A percentile compares a stretch with the other conserved stretches of the same genome.
Conservation (phyloP, 2,888 invertebrate genomes). For the Perizoma affinitatum region DNA sequence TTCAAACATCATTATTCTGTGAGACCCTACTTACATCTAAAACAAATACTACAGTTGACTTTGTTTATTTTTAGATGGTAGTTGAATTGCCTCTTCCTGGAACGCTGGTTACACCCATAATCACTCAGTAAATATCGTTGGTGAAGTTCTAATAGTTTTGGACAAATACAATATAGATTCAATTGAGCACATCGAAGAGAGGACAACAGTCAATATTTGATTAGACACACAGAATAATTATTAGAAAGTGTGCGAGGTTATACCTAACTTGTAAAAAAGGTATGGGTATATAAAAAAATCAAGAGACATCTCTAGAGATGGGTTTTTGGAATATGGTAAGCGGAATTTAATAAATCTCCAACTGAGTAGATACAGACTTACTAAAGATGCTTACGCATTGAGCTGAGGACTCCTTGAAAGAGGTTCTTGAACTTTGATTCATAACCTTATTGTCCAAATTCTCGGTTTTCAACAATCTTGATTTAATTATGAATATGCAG, state of each 20-base stretch:
- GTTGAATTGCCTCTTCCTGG: slow-evolving; percentile 74
- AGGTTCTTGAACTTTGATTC: slow-evolving; percentile 26
- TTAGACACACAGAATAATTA: slow-evolving; percentile 22
- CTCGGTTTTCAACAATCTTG: slow-evolving; percentile 31
- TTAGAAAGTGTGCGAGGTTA: neutral
- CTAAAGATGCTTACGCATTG: too few species aligned
- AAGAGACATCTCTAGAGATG: too few species aligned
- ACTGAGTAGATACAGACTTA: too few species aligned
- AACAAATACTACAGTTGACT: slow-evolving; percentile 73
- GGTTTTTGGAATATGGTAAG: too few species aligned
- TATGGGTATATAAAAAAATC: too few species aligned
- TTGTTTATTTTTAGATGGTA: slow-evolving; percentile 76
- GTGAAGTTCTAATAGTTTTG: slow-evolving; percentile 42
- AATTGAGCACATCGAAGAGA: slow-evolving; percentile 23
- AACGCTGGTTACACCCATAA: slow-evolving; percentile 71
- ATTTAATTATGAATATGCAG: slow-evolving; percentile 59
- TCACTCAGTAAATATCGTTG: slow-evolving; percentile 67
- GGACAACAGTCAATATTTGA: slow-evolving; percentile 23
- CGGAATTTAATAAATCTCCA: too few species aligned
- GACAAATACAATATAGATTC: slow-evolving; percentile 31
- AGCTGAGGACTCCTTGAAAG: slow-evolving; percentile 14
- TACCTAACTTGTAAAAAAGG: slow-evolving; percentile 7
- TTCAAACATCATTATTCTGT: slow-evolving; percentile 71
- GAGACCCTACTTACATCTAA: slow-evolving; percentile 66
- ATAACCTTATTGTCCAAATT: slow-evolving; percentile 23